phyloP scores from a whole-genome alignment of 2,797 vertebrate species.

The Bradypus variegatus region DNA sequence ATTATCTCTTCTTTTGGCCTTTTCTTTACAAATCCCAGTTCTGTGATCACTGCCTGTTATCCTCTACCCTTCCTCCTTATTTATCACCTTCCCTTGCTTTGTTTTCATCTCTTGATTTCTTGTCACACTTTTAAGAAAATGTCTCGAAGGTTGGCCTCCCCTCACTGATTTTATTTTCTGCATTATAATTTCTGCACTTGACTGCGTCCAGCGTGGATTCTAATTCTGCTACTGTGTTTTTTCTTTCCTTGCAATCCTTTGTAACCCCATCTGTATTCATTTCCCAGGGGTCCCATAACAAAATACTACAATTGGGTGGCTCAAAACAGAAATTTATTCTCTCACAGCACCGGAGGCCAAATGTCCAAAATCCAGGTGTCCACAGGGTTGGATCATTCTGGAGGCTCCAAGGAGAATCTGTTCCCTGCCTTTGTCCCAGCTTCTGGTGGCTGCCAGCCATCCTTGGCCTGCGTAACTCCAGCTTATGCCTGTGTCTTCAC shows the following conservation, averaged over 20 bases:
- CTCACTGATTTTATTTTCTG: not conserved
- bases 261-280: too few relatives aligned
- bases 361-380: not conserved
- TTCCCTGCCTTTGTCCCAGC: too few relatives aligned
- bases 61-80: not conserved
- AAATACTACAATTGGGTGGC: not conserved
- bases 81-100: not conserved
- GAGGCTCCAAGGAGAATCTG: not conserved
- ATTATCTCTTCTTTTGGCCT: not conserved
- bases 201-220: not conserved
- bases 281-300: not conserved
- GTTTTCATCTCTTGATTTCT: not conserved
- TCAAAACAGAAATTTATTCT: not conserved
- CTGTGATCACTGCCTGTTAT: not conserved
- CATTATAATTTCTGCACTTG: not conserved
- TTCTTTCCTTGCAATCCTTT: not conserved
- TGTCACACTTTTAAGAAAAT: not conserved
- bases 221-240: not conserved
- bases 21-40: not conserved
- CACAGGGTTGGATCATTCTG: not conserved
- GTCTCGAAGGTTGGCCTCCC: not conserved
- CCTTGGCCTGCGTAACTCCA: too few relatives aligned
- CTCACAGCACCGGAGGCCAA: rapidly evolving
- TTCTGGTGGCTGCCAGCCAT: not conserved
- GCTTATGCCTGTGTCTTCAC: not conserved